phyloP scores from a whole-genome alignment of 2,888 invertebrate species.

The Alloplasta piceator region DNA sequence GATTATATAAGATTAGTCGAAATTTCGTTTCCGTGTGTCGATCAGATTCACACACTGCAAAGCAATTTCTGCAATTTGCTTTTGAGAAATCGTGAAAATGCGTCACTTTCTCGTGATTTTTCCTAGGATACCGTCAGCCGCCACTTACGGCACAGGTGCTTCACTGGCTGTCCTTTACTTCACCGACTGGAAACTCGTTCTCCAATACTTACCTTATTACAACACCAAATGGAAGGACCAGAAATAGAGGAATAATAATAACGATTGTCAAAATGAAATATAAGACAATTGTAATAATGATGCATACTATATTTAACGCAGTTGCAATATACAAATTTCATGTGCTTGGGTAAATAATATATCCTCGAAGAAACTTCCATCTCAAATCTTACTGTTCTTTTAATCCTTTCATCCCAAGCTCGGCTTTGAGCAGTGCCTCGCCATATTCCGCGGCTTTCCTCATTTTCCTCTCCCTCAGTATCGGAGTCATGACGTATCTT shows the following conservation, averaged over 20 bases:
- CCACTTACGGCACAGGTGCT: conserved; percentile 88
- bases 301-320: conserved; percentile 26
- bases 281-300: conserved; percentile 20
- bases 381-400: not conserved
- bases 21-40: too few species aligned
- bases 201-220: conserved; percentile 90
- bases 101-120: too few species aligned
- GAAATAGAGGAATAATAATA: conserved; percentile 19
- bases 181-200: conserved; percentile 91
- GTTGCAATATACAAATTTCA: conserved; percentile 15
- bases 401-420: not conserved
- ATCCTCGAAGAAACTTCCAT: not conserved
- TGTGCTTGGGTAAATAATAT: not conserved
- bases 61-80: too few species aligned
- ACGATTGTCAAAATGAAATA: conserved; percentile 22
- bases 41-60: too few species aligned
- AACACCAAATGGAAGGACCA: conserved; percentile 87
- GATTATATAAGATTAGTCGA: too few species aligned
- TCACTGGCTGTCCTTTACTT: conserved; percentile 87
- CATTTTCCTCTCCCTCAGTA: not conserved
- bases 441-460: conserved; percentile 30
- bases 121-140: conserved; percentile 86
- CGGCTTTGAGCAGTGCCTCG: conserved; percentile 39
- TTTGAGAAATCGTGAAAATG: too few species aligned
- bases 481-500: conserved; percentile 16